Conservation (phyloP, 1,140 invertebrate species). For the Vanessa tameamea region DNA sequence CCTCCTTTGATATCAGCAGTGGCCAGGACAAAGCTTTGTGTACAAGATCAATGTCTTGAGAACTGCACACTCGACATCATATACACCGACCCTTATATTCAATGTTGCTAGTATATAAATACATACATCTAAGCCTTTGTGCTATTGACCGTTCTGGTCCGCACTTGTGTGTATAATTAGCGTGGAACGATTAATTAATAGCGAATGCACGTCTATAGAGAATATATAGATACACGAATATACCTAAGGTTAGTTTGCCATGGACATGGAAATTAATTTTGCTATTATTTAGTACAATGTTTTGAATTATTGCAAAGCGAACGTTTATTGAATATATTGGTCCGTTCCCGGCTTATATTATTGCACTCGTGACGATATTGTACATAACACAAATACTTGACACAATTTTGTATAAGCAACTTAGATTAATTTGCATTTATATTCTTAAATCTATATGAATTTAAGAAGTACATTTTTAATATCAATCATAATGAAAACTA, state of each 20-base stretch:
- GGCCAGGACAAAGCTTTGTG: slow-evolving; percentile 65
- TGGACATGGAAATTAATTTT: slow-evolving; percentile 22
- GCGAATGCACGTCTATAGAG: slow-evolving; percentile 50
- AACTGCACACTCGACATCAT: slow-evolving; percentile 50
- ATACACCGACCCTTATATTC: slow-evolving; percentile 23
- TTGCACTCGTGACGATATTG: neutral
- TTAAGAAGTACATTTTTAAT: too few relatives aligned
- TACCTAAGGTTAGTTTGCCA: neutral
- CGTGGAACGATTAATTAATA: slow-evolving; percentile 73
- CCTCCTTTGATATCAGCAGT: slow-evolving; percentile 33
- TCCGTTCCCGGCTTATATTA: neutral
- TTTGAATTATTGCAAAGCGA: neutral
- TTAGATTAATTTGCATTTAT: neutral
- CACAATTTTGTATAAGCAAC: too few relatives aligned
- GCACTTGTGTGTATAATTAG: slow-evolving; percentile 73
- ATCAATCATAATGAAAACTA: too few relatives aligned
- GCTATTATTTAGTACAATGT: slow-evolving; percentile 10
- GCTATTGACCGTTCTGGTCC: slow-evolving; percentile 49
- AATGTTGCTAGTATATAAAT: slow-evolving; percentile 26
- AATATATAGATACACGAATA: slow-evolving; percentile 18
- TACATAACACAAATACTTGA: too few relatives aligned
- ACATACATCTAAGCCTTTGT: slow-evolving; percentile 49
- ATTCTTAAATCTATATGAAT: neutral
- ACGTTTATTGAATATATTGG: slow-evolving; percentile 3
- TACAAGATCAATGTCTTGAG: slow-evolving; percentile 66